A percentile compares a stretch with the other conserved stretches of the same genome.
These are phyloP conservation scores for Dendronephthya gigantea DNA, from an alignment of 64 coral and sea anemone species.

Conservation along the genomic window DNA sequence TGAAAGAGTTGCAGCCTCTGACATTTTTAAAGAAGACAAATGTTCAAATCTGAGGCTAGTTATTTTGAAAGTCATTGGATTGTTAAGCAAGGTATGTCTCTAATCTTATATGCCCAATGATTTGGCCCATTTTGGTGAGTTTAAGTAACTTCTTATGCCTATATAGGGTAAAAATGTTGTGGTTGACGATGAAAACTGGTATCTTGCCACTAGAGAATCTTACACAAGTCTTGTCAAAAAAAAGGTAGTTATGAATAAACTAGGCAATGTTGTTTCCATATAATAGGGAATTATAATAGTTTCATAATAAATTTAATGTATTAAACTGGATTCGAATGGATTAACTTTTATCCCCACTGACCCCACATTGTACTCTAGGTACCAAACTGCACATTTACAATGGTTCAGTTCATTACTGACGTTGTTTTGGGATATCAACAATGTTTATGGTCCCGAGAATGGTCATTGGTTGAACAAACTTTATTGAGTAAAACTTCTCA, in stretches of 20 bases:
- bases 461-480: conserved; percentile 21
- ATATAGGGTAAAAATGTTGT: conserved; percentile 37
- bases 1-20: conserved; percentile 2
- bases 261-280: too few species aligned
- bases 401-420: conserved; percentile 6
- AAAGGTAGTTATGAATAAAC: conserved; percentile 18
- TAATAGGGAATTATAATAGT: too few species aligned
- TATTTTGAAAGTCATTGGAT: conserved; percentile 27
- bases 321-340: too few species aligned
- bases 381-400: conserved; percentile 3
- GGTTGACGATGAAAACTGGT: conserved; percentile 46
- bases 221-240: conserved; percentile 21
- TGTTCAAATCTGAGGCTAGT: conserved; percentile 28
- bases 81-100: conserved; percentile 34
- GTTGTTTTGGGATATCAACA: neutral
- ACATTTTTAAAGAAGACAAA: conserved; percentile 29
- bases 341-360: too few species aligned
- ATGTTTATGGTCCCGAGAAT: conserved; percentile 47
- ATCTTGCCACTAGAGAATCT: conserved; percentile 21
- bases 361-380: conserved; percentile 11
- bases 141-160: too few species aligned
- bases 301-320: too few species aligned
- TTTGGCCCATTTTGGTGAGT: too few species aligned
- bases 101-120: too few species aligned
- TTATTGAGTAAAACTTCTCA: neutral